phyloP scores from a whole-genome alignment of 92 coral and sea anemone genomes.

The Micromussa lordhowensis region DNA sequence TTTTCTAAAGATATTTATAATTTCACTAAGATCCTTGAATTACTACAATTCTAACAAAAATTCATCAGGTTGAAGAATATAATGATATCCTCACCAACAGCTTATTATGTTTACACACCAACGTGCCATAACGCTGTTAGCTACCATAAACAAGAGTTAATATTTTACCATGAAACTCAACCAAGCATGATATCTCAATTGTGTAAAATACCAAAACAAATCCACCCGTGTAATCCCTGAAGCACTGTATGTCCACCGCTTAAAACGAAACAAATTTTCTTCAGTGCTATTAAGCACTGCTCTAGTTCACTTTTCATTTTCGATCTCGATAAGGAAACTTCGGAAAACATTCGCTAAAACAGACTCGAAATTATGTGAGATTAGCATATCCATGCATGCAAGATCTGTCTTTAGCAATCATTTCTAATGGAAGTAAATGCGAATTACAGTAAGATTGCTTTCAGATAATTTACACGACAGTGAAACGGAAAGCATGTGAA shows the following conservation, averaged over 20 bases:
- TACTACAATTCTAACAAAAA: too few species aligned
- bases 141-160: neutral
- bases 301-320: neutral
- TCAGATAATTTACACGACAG: neutral
- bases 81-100: too few species aligned
- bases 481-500: neutral
- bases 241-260: neutral
- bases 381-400: neutral
- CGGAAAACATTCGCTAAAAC: neutral
- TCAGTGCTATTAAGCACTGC: neutral
- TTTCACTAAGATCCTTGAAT: too few species aligned
- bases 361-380: neutral
- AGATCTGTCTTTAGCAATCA: neutral
- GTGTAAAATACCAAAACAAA: neutral
- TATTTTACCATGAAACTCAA: neutral
- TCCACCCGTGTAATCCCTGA: neutral
- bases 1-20: too few species aligned
- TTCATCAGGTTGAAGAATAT: too few species aligned
- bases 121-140: neutral
- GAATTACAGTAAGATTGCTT: neutral
- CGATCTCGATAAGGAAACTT: neutral
- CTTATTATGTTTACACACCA: neutral
- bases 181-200: neutral
- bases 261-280: neutral
- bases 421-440: neutral